Percentiles rank a stretch among this genome's conserved stretches.
These are phyloP conservation scores for Dastarcus helophoroides DNA, from an alignment of 2,888 invertebrate genomes.

Conservation along the genomic window DNA sequence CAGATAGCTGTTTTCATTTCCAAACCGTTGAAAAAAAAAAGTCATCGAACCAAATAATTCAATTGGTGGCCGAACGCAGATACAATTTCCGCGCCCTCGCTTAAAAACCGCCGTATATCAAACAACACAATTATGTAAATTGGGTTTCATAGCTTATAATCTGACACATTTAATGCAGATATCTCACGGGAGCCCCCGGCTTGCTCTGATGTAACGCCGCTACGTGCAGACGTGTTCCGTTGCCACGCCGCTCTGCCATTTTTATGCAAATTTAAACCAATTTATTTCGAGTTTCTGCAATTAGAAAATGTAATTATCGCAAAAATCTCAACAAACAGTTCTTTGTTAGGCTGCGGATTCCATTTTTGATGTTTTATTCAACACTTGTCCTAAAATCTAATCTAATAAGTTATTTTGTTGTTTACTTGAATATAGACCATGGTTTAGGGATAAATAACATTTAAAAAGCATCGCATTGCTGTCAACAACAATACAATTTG, in stretches of 20 bases:
- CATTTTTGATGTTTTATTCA: too few relatives aligned
- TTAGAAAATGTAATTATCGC: conserved; percentile 19
- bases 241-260: conserved; percentile 21
- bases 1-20: too few relatives aligned
- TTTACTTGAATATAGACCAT: too few relatives aligned
- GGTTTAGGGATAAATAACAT: too few relatives aligned
- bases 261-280: conserved; percentile 29
- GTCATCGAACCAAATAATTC: too few relatives aligned
- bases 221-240: conserved; percentile 24
- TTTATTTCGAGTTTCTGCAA: conserved; percentile 26
- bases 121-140: conserved; percentile 30
- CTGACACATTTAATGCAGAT: conserved; percentile 30
- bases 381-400: too few relatives aligned
- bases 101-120: conserved; percentile 12
- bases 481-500: too few relatives aligned
- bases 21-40: too few relatives aligned
- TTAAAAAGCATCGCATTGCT: too few relatives aligned
- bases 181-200: neutral
- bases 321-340: conserved; percentile 11
- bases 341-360: too few relatives aligned
- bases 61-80: conserved; percentile 8
- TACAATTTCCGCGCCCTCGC: conserved; percentile 9
- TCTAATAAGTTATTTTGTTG: too few relatives aligned
- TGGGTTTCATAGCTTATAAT: conserved; percentile 30
- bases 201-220: conserved; percentile 20